Base-by-base conservation (phyloP, 2,888 invertebrate genomes). In the Metallyticus violacea region DNA sequence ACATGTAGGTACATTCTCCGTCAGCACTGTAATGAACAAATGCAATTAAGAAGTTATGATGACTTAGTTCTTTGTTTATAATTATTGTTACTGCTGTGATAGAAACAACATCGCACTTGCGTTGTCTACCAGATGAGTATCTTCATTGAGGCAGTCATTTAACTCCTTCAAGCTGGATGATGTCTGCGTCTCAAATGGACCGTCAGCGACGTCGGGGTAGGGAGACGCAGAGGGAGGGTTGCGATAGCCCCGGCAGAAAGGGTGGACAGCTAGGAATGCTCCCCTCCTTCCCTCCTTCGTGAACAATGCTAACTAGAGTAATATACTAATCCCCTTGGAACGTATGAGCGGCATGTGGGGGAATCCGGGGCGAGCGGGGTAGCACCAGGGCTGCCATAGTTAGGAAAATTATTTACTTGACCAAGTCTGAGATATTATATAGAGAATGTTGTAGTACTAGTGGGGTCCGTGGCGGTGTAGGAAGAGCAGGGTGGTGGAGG, bases 381-480 rank as follows among this genome's bases (percentile, higher is more conserved):
- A 29, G 22, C 81, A 30, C 30, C 82, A 83, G 29, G 77, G 27
- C 83, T 77, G 79, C 87, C 87, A 82, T 86, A 87, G 88, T 88
- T 88, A 88, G 87, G 87, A 82, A 84, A 88, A 88, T 86, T 87
- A 86, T 87, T 88, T 88, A 86, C 87, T 87, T 86, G 85, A 86
- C 85, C 87, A 86, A 88, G 86, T 86, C 88, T 87, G 86, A 88
- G 88, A 87, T 85, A 87, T 86, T 86, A 81, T 77, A 62, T 85
- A 77, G 79, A 40, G 85, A 77, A 28, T 79, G 79, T 78, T 28
- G 79, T n/a, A 40, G 40, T 62, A 77, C 27, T 40, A 22, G 77
- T 26, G n/a, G 78, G 15, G 26, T 6, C 76, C 6, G 77, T 26
- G 9, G 85, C 22, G 30, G 28, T 15, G n/a, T 6, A 25, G 28